Conservation (phyloP, 1,140 invertebrate species). For the Drosophila hydei region DNA sequence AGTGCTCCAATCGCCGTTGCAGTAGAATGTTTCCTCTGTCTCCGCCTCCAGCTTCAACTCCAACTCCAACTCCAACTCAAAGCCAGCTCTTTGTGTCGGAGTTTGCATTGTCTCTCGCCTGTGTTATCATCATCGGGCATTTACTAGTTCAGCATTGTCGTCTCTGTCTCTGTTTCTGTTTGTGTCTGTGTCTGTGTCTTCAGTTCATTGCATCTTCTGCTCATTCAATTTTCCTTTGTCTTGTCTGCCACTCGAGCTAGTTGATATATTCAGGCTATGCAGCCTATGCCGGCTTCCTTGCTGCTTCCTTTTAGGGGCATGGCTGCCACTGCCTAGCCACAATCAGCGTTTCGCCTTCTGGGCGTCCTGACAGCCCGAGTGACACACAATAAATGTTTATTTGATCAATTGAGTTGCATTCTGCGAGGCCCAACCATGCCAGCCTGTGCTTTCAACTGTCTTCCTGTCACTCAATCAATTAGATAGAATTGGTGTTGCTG, state of each 20-base stretch:
- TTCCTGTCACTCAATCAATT: slow-evolving; percentile 69
- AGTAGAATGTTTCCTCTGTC: slow-evolving; percentile 32
- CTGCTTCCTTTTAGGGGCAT: neutral
- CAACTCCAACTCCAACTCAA: slow-evolving; percentile 16
- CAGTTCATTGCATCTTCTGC: slow-evolving; percentile 18
- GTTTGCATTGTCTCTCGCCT: slow-evolving; percentile 60
- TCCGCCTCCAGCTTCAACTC: neutral
- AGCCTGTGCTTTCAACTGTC: neutral
- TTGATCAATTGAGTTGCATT: slow-evolving; percentile 64
- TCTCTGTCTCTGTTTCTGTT: slow-evolving; percentile 6
- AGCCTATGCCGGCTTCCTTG: neutral
- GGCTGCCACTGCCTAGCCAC: slow-evolving; percentile 27
- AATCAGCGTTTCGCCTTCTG: slow-evolving; percentile 40
- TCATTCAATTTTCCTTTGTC: slow-evolving; percentile 68
- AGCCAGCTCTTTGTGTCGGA: slow-evolving; percentile 55
- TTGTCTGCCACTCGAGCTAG: slow-evolving; percentile 30
- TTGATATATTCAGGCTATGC: slow-evolving; percentile 57
- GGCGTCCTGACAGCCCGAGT: slow-evolving; percentile 45
- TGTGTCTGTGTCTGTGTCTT: slow-evolving; percentile 7
- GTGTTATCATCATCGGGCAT: slow-evolving; percentile 75
- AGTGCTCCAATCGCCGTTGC: slow-evolving; percentile 18
- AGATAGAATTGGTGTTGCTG: slow-evolving; percentile 34
- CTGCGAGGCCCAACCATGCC: neutral
- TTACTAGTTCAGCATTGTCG: slow-evolving; percentile 61
- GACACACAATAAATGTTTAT: slow-evolving; percentile 68